Evolutionary conservation across 2,888 invertebrate genomes (phyloP).

Genomic region (Drosophila aldrichi): DNA sequence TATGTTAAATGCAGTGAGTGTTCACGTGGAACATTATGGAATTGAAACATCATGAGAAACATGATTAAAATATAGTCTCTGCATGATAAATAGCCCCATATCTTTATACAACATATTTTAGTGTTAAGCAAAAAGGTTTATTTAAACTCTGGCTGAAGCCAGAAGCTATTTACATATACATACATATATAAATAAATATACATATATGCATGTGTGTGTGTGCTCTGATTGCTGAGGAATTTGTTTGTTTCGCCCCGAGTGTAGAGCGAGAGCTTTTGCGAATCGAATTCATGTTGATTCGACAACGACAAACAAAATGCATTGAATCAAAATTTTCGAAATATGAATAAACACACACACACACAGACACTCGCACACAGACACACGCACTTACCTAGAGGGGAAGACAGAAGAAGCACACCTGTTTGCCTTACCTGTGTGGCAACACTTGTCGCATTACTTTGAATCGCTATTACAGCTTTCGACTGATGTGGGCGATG

Average conservation of each 20-base stretch:
- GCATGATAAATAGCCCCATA: too few species aligned
- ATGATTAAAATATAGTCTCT: too few species aligned
- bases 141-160: not conserved
- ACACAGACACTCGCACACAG: not conserved
- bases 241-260: slow-evolving; percentile 15
- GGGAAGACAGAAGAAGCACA: not conserved
- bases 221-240: not conserved
- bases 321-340: slow-evolving; percentile 30
- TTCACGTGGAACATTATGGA: not conserved
- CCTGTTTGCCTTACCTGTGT: not conserved
- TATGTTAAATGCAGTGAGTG: not conserved
- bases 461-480: slow-evolving; percentile 22
- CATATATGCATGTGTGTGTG: not conserved
- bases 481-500: slow-evolving; percentile 1
- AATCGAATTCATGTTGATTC: slow-evolving; percentile 12
- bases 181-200: too few species aligned
- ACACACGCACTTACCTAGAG: too few species aligned
- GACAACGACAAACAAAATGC: slow-evolving; percentile 23
- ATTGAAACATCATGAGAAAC: not conserved
- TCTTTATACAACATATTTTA: not conserved
- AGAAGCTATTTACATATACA: not conserved
- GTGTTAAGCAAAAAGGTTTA: not conserved
- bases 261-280: slow-evolving; percentile 13
- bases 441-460: slow-evolving; percentile 17
- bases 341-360: slow-evolving; percentile 19